Evolutionary conservation across 2,113 vertebrate genomes (phyloP), one percentile per base, ranked within the genome.

Genomic region (Morphnarchus princeps): DNA sequence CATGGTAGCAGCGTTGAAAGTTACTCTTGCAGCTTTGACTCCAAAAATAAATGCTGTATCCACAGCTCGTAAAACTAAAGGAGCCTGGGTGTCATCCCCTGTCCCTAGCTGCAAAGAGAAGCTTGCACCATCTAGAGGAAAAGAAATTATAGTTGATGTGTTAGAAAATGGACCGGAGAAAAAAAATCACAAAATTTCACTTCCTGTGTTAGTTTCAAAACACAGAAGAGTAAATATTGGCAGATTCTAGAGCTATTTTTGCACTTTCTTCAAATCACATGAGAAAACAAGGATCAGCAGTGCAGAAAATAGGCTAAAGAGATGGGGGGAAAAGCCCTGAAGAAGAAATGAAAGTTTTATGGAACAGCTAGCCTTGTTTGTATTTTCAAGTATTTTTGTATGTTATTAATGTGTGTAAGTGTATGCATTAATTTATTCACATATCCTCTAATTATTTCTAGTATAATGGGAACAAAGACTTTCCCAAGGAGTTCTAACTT

Each of bases 41-140:
- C 89, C 93, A 94, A 87, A 97, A 98, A 97, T 96, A 97, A 95
- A 85, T 8, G 4, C 81, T 58, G 38, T 42, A 49, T 34, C 43
- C 81, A 11, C 59, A 10, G 61, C 82, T 93, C 6, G 5, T 55
- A 43, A 79, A 97, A 89, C 43, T 36, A 34, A 62, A 45, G 77
- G 69, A 25, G 66, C 73, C 73, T 82, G 83, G 59, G 55, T 62
- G 5, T 90, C 7, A 0, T 38, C 36, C 58, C 92, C 28, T 12
- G 7, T 36, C 36, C 29, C 2, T 2, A 4, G 42, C 47, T 32
- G 71, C 9, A 7, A 19, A 9, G 14, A 40, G 78, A 40, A 62
- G 50, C 47, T 84, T 83, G 89, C 85, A 67, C 89, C 94, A 82
- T 54, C 95, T 95, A 93, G 94, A 94, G 95, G 87, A 42, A 43